Evolutionary conservation across 2,113 vertebrate species (phyloP).

Genomic region (Progne subis): DNA sequence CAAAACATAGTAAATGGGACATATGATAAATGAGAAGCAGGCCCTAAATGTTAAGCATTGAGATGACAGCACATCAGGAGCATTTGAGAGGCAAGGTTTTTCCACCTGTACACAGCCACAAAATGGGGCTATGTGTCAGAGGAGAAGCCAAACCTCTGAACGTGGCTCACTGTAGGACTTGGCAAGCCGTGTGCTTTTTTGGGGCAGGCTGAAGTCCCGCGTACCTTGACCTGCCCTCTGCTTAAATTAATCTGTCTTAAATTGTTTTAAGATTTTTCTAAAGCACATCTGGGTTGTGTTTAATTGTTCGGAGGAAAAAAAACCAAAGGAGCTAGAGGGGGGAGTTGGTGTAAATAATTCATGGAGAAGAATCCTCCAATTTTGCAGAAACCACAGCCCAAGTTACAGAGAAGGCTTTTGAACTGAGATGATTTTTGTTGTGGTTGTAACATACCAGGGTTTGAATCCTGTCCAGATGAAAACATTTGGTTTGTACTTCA

Average conservation of each 20-base stretch:
- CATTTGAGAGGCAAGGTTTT: conserved; percentile 21
- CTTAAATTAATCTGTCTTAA: conserved; percentile 36
- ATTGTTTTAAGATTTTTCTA: conserved; percentile 49
- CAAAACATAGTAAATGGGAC: not conserved
- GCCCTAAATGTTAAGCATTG: not conserved
- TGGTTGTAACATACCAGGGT: conserved; percentile 75
- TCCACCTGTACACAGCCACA: conserved; percentile 12
- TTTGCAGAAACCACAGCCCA: conserved; percentile 71
- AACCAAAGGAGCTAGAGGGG: not conserved
- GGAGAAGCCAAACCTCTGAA: conserved; percentile 26
- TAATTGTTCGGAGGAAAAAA: conserved; percentile 36
- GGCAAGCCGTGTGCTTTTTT: not conserved
- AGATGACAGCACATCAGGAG: not conserved
- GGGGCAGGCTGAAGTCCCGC: not conserved
- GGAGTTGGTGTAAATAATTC: conserved; percentile 64
- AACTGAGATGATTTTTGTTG: conserved; percentile 76
- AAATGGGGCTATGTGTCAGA: not conserved
- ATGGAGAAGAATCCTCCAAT: conserved; percentile 66
- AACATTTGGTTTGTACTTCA: conserved; percentile 80
- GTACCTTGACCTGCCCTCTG: conserved; percentile 38
- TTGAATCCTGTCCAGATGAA: conserved; percentile 81
- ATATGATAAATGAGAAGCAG: conserved; percentile 3
- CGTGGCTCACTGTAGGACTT: not conserved
- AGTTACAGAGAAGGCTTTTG: conserved; percentile 76
- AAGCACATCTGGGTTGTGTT: conserved; percentile 58